Evolutionary conservation across 2,888 invertebrate species (phyloP).

Genomic region (Eugnorisma glareosa): DNA sequence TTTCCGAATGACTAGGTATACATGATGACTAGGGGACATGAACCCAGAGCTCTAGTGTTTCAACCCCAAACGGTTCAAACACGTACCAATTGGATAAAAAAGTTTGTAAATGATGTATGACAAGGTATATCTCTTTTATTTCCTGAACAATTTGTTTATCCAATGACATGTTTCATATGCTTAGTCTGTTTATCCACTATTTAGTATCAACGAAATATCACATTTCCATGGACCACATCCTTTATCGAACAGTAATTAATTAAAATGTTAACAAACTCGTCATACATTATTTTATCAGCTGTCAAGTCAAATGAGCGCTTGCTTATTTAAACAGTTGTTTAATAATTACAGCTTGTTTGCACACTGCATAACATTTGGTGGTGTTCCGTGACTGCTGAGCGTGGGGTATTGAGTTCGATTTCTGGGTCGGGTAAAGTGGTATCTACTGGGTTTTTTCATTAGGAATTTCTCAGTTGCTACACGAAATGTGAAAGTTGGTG

Average conservation of each 20-base stretch:
- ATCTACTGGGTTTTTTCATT: background rate
- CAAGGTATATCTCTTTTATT: background rate
- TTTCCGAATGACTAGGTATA: background rate
- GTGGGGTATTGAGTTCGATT: background rate
- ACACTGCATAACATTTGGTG: background rate
- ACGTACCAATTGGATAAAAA: background rate
- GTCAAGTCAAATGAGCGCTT: constrained; percentile 38
- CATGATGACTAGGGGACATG: too few species aligned
- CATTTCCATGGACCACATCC: background rate
- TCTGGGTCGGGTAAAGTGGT: background rate
- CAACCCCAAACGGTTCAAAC: background rate
- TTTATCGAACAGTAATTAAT: constrained; percentile 14
- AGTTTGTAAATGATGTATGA: background rate
- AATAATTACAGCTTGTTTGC: constrained; percentile 23
- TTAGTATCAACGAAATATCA: constrained; percentile 8
- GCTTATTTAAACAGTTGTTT: constrained; percentile 25
- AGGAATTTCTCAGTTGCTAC: background rate
- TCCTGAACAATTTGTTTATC: background rate
- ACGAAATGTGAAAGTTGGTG: background rate
- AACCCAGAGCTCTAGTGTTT: background rate
- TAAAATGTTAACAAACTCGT: constrained; percentile 1
- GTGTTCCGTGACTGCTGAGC: background rate
- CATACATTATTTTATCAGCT: constrained; percentile 29
- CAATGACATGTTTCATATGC: background rate
- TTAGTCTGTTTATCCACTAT: constrained; percentile 1